phyloP scores from a whole-genome alignment of 2,888 invertebrate genomes.

The Spisula subtruncata region DNA sequence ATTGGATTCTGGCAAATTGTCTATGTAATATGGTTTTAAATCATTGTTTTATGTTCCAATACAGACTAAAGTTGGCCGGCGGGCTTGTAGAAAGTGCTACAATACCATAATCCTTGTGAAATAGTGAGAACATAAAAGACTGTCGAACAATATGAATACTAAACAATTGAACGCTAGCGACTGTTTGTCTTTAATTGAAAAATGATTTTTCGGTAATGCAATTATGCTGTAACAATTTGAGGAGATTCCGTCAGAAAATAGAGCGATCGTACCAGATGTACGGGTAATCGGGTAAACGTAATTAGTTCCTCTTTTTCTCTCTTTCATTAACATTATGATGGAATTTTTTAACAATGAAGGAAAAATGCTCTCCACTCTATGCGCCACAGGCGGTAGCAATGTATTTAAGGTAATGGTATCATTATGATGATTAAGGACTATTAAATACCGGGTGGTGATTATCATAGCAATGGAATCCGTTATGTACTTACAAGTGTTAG shows the following conservation, averaged over 20 bases:
- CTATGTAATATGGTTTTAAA: neutral
- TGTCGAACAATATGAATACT: neutral
- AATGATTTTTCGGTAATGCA: neutral
- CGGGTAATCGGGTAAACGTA: too few species aligned
- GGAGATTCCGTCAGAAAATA: neutral
- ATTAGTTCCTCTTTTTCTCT: too few species aligned
- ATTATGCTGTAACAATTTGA: neutral
- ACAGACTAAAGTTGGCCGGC: neutral
- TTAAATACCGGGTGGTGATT: too few species aligned
- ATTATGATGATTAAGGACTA: too few species aligned
- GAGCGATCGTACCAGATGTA: too few species aligned
- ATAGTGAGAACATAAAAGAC: neutral
- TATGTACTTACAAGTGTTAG: too few species aligned
- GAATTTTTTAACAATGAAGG: too few species aligned
- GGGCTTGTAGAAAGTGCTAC: neutral
- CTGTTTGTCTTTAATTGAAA: neutral
- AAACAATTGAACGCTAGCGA: neutral
- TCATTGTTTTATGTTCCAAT: neutral
- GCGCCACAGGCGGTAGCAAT: too few species aligned
- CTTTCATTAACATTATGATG: too few species aligned
- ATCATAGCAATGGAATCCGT: too few species aligned
- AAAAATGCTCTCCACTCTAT: too few species aligned
- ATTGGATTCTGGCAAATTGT: conserved; percentile 9
- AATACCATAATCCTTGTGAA: neutral
- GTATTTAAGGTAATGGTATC: too few species aligned